A percentile compares a stretch with the other conserved stretches of the same genome.
Evolutionary conservation across 2,113 vertebrate species (phyloP).

Genomic region (Pampusana beccarii): DNA sequence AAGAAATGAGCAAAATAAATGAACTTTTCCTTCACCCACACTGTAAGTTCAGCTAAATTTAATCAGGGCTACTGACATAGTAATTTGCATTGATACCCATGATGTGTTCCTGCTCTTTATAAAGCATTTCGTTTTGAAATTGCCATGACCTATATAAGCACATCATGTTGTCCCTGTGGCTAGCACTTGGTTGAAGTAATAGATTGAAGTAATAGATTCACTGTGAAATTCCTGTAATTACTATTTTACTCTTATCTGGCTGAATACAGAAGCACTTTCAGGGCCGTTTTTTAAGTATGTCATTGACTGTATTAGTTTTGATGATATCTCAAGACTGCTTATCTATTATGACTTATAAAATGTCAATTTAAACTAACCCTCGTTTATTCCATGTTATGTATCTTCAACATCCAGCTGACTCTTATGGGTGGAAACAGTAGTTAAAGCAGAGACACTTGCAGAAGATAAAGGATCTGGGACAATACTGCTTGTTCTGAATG

Average conservation of each 20-base stretch:
- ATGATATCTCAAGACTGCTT: slow-evolving; percentile 25
- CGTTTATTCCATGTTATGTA: neutral
- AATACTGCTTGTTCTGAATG: neutral
- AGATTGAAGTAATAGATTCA: slow-evolving; percentile 4
- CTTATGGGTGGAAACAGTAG: neutral
- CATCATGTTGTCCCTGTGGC: neutral
- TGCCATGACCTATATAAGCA: slow-evolving; percentile 1
- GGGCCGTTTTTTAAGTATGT: neutral
- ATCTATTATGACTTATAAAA: slow-evolving; percentile 16
- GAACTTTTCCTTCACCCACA: neutral
- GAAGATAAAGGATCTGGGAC: neutral
- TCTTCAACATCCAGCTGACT: neutral
- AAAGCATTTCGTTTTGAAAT: slow-evolving; percentile 44
- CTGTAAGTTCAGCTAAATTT: neutral
- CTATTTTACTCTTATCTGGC: neutral
- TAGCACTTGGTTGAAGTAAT: neutral
- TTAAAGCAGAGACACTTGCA: neutral
- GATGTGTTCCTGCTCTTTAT: neutral
- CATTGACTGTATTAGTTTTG: neutral
- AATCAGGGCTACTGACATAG: neutral
- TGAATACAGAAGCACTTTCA: neutral
- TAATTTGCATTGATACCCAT: slow-evolving; percentile 5
- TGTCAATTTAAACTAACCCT: neutral
- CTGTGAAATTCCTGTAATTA: slow-evolving; percentile 38
- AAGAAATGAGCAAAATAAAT: neutral